phyloP scores from a whole-genome alignment of 2,797 vertebrate species.

The Danio albolineatus region DNA sequence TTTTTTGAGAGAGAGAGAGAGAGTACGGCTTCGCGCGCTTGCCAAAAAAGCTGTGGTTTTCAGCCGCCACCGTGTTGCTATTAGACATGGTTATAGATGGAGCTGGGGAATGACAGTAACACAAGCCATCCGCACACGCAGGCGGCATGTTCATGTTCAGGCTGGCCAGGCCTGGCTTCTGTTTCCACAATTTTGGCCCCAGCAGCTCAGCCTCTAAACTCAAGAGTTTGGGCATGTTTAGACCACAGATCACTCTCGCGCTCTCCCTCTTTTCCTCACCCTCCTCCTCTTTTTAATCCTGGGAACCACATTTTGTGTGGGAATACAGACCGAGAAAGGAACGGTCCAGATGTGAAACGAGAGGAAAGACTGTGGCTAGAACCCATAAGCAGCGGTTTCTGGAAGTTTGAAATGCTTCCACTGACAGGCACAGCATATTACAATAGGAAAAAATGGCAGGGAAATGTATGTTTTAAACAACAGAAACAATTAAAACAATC shows the following conservation, averaged over 20 bases:
- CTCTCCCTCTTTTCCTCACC: conserved; percentile 48
- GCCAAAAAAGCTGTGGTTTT: conserved; percentile 63
- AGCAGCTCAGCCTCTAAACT: conserved; percentile 35
- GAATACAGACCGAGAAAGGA: conserved; percentile 55
- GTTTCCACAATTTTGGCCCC: conserved; percentile 27
- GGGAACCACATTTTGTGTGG: conserved; percentile 59
- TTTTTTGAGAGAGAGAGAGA: no score
- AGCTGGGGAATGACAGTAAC: conserved; percentile 59
- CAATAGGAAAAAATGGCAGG: neutral
- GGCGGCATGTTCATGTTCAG: conserved; percentile 37
- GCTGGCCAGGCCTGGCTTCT: conserved; percentile 53
- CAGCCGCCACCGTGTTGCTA: conserved; percentile 57
- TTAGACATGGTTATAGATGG: conserved; percentile 64
- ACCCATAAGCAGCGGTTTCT: conserved; percentile 16
- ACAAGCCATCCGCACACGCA: conserved; percentile 55
- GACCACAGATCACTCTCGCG: conserved; percentile 40
- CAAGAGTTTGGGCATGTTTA: conserved; percentile 46
- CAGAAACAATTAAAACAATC: no score
- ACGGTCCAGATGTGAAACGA: conserved; percentile 46
- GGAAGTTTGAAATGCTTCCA: conserved; percentile 9
- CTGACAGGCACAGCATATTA: neutral
- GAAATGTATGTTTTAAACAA: neutral
- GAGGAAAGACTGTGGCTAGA: conserved; percentile 41
- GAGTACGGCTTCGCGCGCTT: conserved; percentile 32
- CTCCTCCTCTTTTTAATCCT: conserved; percentile 49